Percentiles rank a stretch among this genome's conserved stretches.
Conservation (phyloP, 2,797 vertebrate species). For the Ctenopoma multispine region DNA sequence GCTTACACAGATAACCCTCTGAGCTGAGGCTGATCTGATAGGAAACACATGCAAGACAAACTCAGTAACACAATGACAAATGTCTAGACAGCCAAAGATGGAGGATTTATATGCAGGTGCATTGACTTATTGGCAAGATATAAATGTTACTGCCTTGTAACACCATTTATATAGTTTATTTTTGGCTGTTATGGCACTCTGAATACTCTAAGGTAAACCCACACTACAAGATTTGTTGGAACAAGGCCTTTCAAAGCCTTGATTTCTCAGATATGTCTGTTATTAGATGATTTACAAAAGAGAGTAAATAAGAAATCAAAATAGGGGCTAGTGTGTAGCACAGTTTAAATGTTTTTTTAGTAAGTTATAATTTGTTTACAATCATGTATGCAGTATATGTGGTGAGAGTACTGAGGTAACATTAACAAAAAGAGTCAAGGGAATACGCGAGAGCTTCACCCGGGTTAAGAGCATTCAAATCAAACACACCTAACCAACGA, state of each 20-base stretch:
- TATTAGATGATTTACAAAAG: slow-evolving; percentile 27
- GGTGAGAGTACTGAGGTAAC: slow-evolving; percentile 22
- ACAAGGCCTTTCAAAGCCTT: slow-evolving; percentile 17
- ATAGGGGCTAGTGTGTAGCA: slow-evolving; percentile 3
- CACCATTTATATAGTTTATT: slow-evolving; percentile 59
- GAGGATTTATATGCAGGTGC: slow-evolving; percentile 72
- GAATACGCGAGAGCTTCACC: slow-evolving; percentile 32
- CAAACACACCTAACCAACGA: slow-evolving; percentile 50
- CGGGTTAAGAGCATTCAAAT: slow-evolving; percentile 23
- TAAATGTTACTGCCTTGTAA: slow-evolving; percentile 63
- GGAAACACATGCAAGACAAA: slow-evolving; percentile 51
- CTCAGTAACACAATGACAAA: slow-evolving; percentile 72
- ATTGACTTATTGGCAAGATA: slow-evolving; percentile 50
- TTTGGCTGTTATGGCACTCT: slow-evolving; percentile 40
- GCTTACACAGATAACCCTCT: slow-evolving; percentile 38
- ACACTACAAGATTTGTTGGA: background rate
- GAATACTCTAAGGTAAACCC: slow-evolving; percentile 20
- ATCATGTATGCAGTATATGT: slow-evolving; percentile 18
- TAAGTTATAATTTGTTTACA: slow-evolving; percentile 9
- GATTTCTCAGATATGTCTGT: slow-evolving; percentile 18
- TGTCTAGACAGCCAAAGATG: slow-evolving; percentile 75
- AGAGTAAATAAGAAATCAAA: slow-evolving; percentile 27
- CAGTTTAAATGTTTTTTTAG: slow-evolving; percentile 24
- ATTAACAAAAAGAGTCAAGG: slow-evolving; percentile 12
- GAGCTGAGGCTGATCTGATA: slow-evolving; percentile 53